Base-by-base conservation (phyloP, 2,888 invertebrate species). In the Zaprionus bogoriensis region DNA sequence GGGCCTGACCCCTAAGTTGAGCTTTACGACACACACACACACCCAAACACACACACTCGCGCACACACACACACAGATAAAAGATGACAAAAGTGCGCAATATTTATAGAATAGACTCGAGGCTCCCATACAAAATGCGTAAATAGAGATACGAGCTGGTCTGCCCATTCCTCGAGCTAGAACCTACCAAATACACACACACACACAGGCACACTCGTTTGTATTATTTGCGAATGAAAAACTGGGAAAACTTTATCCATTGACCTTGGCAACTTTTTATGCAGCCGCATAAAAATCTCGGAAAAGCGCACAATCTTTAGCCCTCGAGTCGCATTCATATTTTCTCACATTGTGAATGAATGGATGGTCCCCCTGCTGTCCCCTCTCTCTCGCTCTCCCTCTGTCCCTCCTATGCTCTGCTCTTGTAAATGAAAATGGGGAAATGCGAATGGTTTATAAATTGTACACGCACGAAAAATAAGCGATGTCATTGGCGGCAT, bases 191-290 rank as follows among this genome's bases (percentile, higher is more conserved):
- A n/a, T n/a, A n/a, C 46, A 39, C 6, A 25, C 28, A 27, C 28
- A n/a, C 17, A 36, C 30, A 53, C 22, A 45, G 14, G 14, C 30
- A 57, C 28, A 45, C 25, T 42, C 58, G 44, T 27, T 38, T 27
- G 20, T 23, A 19, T 32, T 10, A 44, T 45, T 10, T 25, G 12
- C 7, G 47, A 17, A 17, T 20, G 22, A 9, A 38, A 42, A 54
- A 27, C 20, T n/a, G 50, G 47, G 22, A 52, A 71, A 81, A 81
- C 74, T 81, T 77, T 77, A 50, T 42, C 62, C 78, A 79, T 76
- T 79, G 78, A 83, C 78, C 83, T 78, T 78, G 79, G 25, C 12
- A 81, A 50, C 42, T 70, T 76, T 51, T 62, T 67, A 55, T 64
- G 55, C 48, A 45, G 30, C 38, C 54, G 54, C 65, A 69, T 52